These are phyloP conservation scores for Holocentrus rufus DNA, from an alignment of 2,797 vertebrate species.

Conservation along the genomic window DNA sequence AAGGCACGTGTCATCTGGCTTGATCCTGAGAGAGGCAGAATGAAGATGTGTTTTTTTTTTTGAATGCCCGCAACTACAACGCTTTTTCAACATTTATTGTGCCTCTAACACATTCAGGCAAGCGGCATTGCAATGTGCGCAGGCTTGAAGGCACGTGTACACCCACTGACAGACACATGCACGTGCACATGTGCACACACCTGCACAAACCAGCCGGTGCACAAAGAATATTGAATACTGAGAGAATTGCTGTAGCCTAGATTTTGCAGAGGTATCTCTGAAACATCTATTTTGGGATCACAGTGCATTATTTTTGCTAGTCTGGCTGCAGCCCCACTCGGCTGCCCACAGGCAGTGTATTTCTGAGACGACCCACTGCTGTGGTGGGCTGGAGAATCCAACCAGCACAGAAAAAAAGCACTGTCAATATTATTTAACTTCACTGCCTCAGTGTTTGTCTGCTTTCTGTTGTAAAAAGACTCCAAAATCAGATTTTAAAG, in stretches of 20 bases:
- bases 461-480: slow-evolving; percentile 3
- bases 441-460: not conserved
- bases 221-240: slow-evolving; percentile 22
- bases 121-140: slow-evolving; percentile 5
- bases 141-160: slow-evolving; percentile 35
- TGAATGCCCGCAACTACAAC: slow-evolving; percentile 6
- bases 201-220: slow-evolving; percentile 39
- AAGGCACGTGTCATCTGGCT: slow-evolving; percentile 56
- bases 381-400: slow-evolving; percentile 22
- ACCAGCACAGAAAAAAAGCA: slow-evolving; percentile 11
- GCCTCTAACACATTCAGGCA: slow-evolving; percentile 19
- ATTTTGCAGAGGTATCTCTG: slow-evolving; percentile 43
- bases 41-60: slow-evolving; percentile 18
- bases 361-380: slow-evolving; percentile 22
- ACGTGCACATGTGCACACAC: slow-evolving; percentile 41
- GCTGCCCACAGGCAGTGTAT: slow-evolving; percentile 48
- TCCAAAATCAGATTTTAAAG: slow-evolving; percentile 4
- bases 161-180: slow-evolving; percentile 43
- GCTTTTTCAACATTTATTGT: slow-evolving; percentile 4
- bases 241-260: slow-evolving; percentile 54
- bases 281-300: slow-evolving; percentile 69
- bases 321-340: slow-evolving; percentile 42
- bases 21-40: slow-evolving; percentile 13
- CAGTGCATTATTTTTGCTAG: slow-evolving; percentile 56
- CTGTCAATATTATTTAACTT: slow-evolving; percentile 14